These are phyloP conservation scores for Trachymyrmex cornetzi DNA, from an alignment of 1,140 invertebrate species.

Conservation along the genomic window DNA sequence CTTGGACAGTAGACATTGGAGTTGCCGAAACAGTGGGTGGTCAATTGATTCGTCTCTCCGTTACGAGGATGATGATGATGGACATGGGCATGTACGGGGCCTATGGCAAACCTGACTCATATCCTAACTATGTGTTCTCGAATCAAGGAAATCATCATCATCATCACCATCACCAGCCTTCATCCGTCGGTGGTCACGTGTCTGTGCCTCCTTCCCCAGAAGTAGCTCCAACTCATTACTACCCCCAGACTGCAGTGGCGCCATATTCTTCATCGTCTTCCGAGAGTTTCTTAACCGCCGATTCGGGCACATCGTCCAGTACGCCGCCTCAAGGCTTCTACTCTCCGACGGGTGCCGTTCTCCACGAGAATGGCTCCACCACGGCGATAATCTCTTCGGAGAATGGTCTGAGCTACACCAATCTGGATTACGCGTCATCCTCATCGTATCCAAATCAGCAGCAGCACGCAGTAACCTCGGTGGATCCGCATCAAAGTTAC, in stretches of 20 bases:
- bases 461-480: slow-evolving; percentile 67
- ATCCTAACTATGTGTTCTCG: slow-evolving; percentile 84
- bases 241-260: slow-evolving; percentile 81
- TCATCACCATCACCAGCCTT: slow-evolving; percentile 76
- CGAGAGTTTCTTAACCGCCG: slow-evolving; percentile 78
- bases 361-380: slow-evolving; percentile 87
- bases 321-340: slow-evolving; percentile 83
- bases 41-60: slow-evolving; percentile 73
- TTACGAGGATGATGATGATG: slow-evolving; percentile 89
- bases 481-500: slow-evolving; percentile 78
- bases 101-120: slow-evolving; percentile 87
- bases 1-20: slow-evolving; percentile 10
- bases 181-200: slow-evolving; percentile 78
- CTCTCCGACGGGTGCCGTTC: slow-evolving; percentile 81
- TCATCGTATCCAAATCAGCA: slow-evolving; percentile 77
- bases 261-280: slow-evolving; percentile 81
- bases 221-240: slow-evolving; percentile 83
- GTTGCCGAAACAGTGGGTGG: slow-evolving; percentile 64
- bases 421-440: slow-evolving; percentile 91
- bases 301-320: slow-evolving; percentile 79
- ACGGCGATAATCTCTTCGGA: slow-evolving; percentile 93
- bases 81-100: slow-evolving; percentile 91
- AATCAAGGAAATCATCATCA: slow-evolving; percentile 80
- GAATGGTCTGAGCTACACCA: slow-evolving; percentile 95
- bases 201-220: slow-evolving; percentile 83